Evolutionary conservation across 2,888 invertebrate species (phyloP).

Genomic region (Octonoba sinensis): DNA sequence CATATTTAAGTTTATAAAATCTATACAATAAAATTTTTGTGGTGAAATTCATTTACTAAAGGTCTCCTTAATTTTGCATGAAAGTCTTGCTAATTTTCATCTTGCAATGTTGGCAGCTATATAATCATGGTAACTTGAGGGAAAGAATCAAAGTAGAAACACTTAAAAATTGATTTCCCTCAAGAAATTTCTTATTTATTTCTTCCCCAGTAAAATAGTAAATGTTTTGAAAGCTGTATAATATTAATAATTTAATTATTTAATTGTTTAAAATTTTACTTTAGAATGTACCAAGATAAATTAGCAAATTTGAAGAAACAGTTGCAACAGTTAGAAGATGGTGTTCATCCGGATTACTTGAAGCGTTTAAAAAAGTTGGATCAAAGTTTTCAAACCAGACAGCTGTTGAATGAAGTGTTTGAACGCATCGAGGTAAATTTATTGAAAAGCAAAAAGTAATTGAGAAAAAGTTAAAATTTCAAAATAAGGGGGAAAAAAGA

Average conservation of each 20-base stretch:
- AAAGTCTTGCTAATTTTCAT: too few species aligned
- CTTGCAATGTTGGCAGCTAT: too few species aligned
- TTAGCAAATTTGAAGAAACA: constrained; percentile 89
- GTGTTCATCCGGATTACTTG: constrained; percentile 87
- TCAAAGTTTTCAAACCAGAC: constrained; percentile 83
- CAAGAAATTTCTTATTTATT: background rate
- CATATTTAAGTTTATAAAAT: too few species aligned
- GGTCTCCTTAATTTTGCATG: too few species aligned
- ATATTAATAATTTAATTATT: background rate
- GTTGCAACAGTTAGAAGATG: constrained; percentile 87
- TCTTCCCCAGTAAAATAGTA: background rate
- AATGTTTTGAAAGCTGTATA: background rate
- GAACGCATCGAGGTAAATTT: constrained; percentile 70
- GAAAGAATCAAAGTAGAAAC: too few species aligned
- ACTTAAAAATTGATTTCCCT: too few species aligned
- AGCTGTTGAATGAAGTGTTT: constrained; percentile 71
- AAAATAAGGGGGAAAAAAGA: too few species aligned
- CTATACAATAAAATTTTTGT: too few species aligned
- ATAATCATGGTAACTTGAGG: too few species aligned
- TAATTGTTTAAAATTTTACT: constrained; percentile 65
- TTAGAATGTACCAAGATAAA: constrained; percentile 85
- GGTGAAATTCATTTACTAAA: too few species aligned
- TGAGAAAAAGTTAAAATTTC: too few species aligned
- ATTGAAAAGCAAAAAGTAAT: too few species aligned
- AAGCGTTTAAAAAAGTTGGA: constrained; percentile 86